Evolutionary conservation across 2,113 vertebrate species (phyloP), one percentile per base, ranked within the genome.

Genomic region (Excalfactoria chinensis): DNA sequence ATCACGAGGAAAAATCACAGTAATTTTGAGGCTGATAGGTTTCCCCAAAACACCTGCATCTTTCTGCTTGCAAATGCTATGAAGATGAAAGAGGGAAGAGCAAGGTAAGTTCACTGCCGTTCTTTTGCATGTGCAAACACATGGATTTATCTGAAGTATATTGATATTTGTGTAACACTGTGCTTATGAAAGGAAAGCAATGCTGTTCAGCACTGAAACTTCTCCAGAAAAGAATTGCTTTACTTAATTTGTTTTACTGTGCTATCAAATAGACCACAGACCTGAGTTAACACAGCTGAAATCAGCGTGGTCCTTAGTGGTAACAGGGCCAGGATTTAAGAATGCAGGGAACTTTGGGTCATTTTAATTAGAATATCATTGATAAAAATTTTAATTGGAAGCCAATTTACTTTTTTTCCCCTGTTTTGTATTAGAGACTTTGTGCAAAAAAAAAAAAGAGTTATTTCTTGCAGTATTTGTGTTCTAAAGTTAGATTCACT

Each of bases 81-180:
- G 46, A 56, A 70, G 86, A 63, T 77, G 9, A 77, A 91, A 78
- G 68, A 72, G 14, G 32, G 44, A 53, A 66, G 67, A 82, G 71
- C 53, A 66, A 34, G 28, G 25, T 30, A 79, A 88, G 72, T 87
- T 85, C 78, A 53, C 44, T 63, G 70, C 46, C 69, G 30, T 28
- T 79, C 43, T 70, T 95, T 89, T 93, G 84, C 84, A 83, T 88
- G 85, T 75, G 56, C 64, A 95, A 91, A 87, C 81, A 81, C n/a
- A 30, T 16, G 43, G 68, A 90, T 86, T 92, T 95, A 90, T 72
- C 37, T 51, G 28, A 62, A 80, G 69, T 91, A 15, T 91, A 30
- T 81, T 93, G 82, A 12, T 93, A 58, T 93, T 93, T 95, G 63
- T 87, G 63, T 87, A 56, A 87, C 92, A 81, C 63, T 64, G 85